Evolutionary conservation across 2,113 vertebrate genomes (phyloP), one percentile per base, ranked within the genome.

Genomic region (Alligator mississippiensis): DNA sequence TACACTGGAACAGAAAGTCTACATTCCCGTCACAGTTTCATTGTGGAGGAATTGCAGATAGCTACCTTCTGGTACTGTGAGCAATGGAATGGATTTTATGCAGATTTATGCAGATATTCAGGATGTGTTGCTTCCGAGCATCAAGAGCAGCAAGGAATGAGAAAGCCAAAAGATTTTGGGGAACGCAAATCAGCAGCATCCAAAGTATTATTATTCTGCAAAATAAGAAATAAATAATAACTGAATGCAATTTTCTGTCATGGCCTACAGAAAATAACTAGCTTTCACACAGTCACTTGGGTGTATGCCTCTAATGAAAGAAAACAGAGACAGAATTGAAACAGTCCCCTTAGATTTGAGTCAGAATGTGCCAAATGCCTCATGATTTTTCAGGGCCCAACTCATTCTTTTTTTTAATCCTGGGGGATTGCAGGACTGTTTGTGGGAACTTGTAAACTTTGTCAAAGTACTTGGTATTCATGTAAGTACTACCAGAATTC

Each of bases 1-100:
- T 47, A 47, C 28, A 30, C 88, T 93, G 75, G 54, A 94, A 92
- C 93, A 83, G 74, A 75, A 96, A 91, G 77, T 91, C 58, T 68
- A 88, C 11, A 0, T 57, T 83, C 77, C 75, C 19, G 18, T 19
- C 28, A 68, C 17, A 30, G 5, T 68, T 68, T 68, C 11, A 9
- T 68, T 30, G 16, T 30, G 64, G 9, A 68, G n/a, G n/a, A 68
- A 68, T 68, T 28, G n/a, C 28, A 30, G n/a, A 30, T 30, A n/a
- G 30, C 30, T 17, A 30, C n/a, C 64, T 68, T 30, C 19, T 68
- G 64, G 30, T 68, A 68, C 19, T 68, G 18, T 68, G 64, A 17
- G 64, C 11, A 15, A 4, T n/a, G 27, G n/a, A n/a, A 66, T 28
- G 28, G 27, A 66, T 68, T 30, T 30, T 47, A 47, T 47, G 47